Base-by-base conservation (phyloP, 2,888 invertebrate genomes). In the Diadromus collaris region DNA sequence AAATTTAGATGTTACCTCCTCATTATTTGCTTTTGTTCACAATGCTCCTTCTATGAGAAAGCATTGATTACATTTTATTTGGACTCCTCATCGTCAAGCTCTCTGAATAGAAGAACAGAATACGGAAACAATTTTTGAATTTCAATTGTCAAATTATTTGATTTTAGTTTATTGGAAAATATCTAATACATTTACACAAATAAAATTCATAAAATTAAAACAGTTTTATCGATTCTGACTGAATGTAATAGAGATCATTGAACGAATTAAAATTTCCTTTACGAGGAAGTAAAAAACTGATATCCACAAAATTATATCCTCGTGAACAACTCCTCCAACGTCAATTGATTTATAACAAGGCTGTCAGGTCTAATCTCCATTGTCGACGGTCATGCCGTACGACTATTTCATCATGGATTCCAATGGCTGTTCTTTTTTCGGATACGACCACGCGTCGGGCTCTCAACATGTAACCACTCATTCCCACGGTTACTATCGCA, bases 401-500 rank as follows among this genome's bases (percentile, higher is more conserved):
- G 16, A 32, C 58, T 63, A 56, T 51, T 64, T 73, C 73, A 44
- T 69, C 64, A 60, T 29, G 21, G 21, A 32, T 27, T n/a, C 21
- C 46, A 24, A 56, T 65, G 29, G 24, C 29, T n/a, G 34, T 58
- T 69, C 41, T 60, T 69, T 73, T 21, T 69, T 19, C 32, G 34
- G 64, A 78, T 69, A 78, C 69, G 51, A 56, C 27, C 44, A 46
- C n/a, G 21, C n/a, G 34, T 44, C 21, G 38, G 10, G 13, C 64
- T 51, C 19, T 24, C 19, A n/a, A n/a, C n/a, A 32, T 16, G 34
- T 19, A 19, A 44, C 72, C 32, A 13, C 27, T 44, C 6, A 51
- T 79, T 69, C 6, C 73, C 32, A 6, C 19, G 46, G 64, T 44
- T 61, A 78, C 78, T 69, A 78, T 73, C 73, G 48, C 32, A 41